Evolutionary conservation across 2,113 vertebrate species (phyloP), one percentile per base, ranked within the genome.

Genomic region (Cyprinodon variegatus): DNA sequence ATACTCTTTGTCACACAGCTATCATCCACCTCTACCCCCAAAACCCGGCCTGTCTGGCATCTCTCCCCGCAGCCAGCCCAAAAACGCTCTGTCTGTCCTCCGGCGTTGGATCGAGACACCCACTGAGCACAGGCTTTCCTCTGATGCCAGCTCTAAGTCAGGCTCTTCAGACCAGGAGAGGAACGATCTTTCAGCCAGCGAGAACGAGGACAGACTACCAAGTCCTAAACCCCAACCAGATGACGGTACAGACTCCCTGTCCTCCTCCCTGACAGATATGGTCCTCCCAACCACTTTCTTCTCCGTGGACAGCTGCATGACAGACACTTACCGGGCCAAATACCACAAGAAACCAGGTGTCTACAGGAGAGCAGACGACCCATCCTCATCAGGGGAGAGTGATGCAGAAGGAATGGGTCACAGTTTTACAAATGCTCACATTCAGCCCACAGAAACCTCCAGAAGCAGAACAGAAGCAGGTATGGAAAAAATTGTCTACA

Each of bases 281-380:
- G 78, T 92, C 70, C 92, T 95, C 7, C 94, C 96, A 22, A 99
- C 96, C 0, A 99, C 97, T 6, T 99, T 98, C 72, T 99, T 99
- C 82, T 97, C 96, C 0, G 98, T 99, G 61, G 98, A 99, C 67
- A 94, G 91, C 83, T 99, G 98, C 87, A 99, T 99, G 98, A 99
- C 96, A 1, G 98, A 99, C 90, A 98, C 96, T 0, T 99, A 99
- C 75, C 95, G 97, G 84, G 77, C 96, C 76, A 98, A 98, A 83
- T 98, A 98, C 84, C 96, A 98, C 57, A 96, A 96, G 81, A 95
- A 92, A 88, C 93, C 96, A 37, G 95, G 88, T 67, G 86, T 95
- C 48, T 90, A 92, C 82, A 69, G 74, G 89, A 91, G 84, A 87
- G 93, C 93, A 0, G 93, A 93, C 69, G 95, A 93, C 6, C 93